These are phyloP conservation scores for Cyprinodon tularosa DNA, from an alignment of 2,113 vertebrate genomes.

Conservation along the genomic window DNA sequence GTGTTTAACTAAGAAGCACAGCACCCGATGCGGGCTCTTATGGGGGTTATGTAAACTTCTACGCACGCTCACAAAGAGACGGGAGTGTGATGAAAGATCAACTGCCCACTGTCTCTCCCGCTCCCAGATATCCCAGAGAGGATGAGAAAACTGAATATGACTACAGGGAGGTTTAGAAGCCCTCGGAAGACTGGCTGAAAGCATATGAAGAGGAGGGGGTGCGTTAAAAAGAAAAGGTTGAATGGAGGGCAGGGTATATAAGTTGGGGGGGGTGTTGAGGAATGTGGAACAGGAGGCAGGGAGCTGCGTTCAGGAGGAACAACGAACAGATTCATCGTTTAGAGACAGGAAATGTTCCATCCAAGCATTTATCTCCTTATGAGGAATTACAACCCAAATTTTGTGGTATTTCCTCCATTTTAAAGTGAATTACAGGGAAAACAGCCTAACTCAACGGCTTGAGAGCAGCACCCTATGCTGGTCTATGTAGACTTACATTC, in stretches of 20 bases:
- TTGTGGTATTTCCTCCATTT: slow-evolving; percentile 22
- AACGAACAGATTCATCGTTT: slow-evolving; percentile 38
- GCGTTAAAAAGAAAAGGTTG: slow-evolving; percentile 30
- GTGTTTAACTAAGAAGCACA: slow-evolving; percentile 67
- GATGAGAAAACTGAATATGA: slow-evolving; percentile 28
- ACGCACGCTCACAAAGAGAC: slow-evolving; percentile 53
- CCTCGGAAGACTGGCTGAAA: slow-evolving; percentile 33
- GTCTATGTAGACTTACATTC: not conserved
- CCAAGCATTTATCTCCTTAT: slow-evolving; percentile 21
- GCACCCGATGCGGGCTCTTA: slow-evolving; percentile 56
- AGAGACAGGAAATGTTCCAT: slow-evolving; percentile 38
- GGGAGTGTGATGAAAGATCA: slow-evolving; percentile 22
- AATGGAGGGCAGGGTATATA: slow-evolving; percentile 42
- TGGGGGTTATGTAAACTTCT: slow-evolving; percentile 69
- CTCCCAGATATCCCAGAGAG: slow-evolving; percentile 11
- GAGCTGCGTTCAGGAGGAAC: slow-evolving; percentile 29
- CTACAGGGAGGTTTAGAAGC: slow-evolving; percentile 15
- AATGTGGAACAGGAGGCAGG: slow-evolving; percentile 29
- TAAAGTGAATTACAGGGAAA: not conserved
- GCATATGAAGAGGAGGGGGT: slow-evolving; percentile 36
- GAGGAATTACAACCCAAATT: slow-evolving; percentile 8
- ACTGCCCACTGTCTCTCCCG: not conserved
- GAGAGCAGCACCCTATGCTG: rapidly evolving
- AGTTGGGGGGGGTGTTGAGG: slow-evolving; percentile 9
- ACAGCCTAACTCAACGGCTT: not conserved